A percentile compares a stretch with the other conserved stretches of the same genome.
phyloP scores from a whole-genome alignment of 2,888 invertebrate genomes.

The Drosophila colorata region DNA sequence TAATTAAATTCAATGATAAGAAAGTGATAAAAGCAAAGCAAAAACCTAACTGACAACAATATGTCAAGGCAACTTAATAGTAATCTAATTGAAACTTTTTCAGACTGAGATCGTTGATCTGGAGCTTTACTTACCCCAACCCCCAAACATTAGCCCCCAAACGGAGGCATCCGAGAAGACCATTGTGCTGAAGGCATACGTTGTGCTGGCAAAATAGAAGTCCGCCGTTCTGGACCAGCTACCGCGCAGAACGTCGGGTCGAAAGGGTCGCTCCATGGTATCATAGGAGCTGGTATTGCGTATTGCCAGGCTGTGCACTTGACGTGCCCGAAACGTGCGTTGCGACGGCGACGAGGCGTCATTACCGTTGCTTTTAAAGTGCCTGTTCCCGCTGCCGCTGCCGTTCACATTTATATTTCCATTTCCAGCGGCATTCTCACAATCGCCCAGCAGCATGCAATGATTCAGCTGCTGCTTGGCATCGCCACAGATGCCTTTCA shows the following conservation, averaged over 20 bases:
- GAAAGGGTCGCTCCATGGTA: constrained; percentile 82
- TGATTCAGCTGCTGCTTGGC: constrained; percentile 78
- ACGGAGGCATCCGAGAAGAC: constrained; percentile 91
- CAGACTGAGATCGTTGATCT: neutral
- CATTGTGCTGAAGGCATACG: constrained; percentile 93
- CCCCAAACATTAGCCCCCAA: constrained; percentile 78
- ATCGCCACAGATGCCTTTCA: constrained; percentile 81
- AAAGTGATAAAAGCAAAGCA: neutral
- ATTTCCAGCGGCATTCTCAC: constrained; percentile 27
- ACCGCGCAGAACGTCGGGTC: constrained; percentile 86
- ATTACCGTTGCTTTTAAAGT: neutral
- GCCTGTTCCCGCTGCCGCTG: neutral
- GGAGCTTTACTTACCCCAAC: constrained; percentile 76
- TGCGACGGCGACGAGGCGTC: constrained; percentile 19
- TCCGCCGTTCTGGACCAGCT: constrained; percentile 91
- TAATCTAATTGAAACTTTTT: constrained; percentile 1
- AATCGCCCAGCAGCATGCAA: constrained; percentile 68
- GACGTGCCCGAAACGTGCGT: constrained; percentile 54
- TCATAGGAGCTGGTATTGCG: constrained; percentile 81
- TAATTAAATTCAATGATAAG: constrained; percentile 58
- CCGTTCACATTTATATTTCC: neutral
- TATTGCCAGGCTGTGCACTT: constrained; percentile 68
- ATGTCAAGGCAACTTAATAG: constrained; percentile 7
- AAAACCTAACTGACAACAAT: constrained; percentile 24
- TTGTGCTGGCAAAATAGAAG: constrained; percentile 92